Base-by-base conservation (phyloP, 2,113 vertebrate species). In the Dendropsophus ebraccatus region DNA sequence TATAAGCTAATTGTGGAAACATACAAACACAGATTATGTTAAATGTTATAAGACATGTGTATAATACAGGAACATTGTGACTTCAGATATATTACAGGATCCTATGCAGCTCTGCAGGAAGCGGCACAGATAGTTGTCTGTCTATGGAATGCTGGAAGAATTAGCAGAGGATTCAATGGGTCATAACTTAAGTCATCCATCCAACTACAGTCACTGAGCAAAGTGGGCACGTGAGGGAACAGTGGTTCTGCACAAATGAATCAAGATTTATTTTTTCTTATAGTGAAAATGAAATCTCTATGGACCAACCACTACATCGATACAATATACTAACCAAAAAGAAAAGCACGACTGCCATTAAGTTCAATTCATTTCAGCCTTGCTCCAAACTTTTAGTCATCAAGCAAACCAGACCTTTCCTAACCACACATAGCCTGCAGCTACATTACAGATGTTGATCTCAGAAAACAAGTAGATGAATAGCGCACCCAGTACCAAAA, bases 361-460 rank as follows among this genome's bases (percentile, higher is more conserved):
- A 65, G 5, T 45, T 41, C 6, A 47, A 62, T 47, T 60, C 37
- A 81, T 23, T 32, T 23, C 52, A 83, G 52, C 8, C 35, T 83
- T 23, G 23, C 67, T 73, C 35, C 60, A 52, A 84, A 62, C 7
- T 41, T 58, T 2, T 54, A 76, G 56, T 21, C 37, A 62, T 60
- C 70, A 41, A 13, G 70, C 56, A 76, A 65, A 77, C 37, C 73
- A 62, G 73, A 76, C 32, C 74, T 25, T 10, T 37, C 35, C 77
- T 72, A 41, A 84, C 73, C 56, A 84, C 50, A 77, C 56, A 77
- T 62, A n/a, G 41, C 74, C 73, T 76, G 14, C 17, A 77, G 41
- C 56, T 54, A 50, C 73, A 65, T 49, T 65, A 77, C 83, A 84
- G 73, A 84, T 77, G 72, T 83, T 47, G 16, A 54, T 56, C 17